phyloP scores from a whole-genome alignment of 2,113 vertebrate genomes.

The Sebastes fasciatus region DNA sequence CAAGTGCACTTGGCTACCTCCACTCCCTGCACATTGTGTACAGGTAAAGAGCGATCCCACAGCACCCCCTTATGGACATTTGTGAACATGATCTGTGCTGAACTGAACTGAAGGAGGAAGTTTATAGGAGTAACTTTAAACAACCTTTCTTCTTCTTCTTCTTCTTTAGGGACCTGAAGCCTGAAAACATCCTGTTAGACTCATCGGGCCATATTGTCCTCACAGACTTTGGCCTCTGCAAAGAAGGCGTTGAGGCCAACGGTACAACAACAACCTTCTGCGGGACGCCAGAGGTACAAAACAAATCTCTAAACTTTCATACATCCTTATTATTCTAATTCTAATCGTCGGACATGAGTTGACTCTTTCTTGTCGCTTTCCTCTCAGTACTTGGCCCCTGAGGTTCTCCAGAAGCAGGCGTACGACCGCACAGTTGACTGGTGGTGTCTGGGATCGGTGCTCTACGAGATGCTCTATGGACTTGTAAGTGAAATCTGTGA shows the following conservation, averaged over 20 bases:
- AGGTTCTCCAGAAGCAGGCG: conserved; percentile 88
- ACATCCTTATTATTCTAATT: background rate
- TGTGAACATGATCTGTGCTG: background rate
- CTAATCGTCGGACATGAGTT: fast-evolving
- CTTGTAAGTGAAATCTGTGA: conserved; percentile 75
- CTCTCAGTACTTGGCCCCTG: conserved; percentile 85
- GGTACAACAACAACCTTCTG: conserved; percentile 86
- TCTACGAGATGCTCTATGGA: conserved; percentile 90
- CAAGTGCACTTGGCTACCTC: conserved; percentile 87
- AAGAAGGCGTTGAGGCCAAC: conserved; percentile 83
- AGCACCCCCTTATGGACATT: conserved; percentile 64
- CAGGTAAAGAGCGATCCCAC: conserved; percentile 73
- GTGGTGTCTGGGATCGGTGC: conserved; percentile 88
- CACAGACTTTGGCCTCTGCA: conserved; percentile 88
- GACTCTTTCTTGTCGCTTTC: background rate
- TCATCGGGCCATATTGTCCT: conserved; percentile 87
- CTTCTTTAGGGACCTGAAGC: conserved; percentile 84
- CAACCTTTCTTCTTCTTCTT: background rate
- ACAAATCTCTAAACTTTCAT: background rate
- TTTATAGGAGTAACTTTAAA: background rate
- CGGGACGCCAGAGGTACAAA: conserved; percentile 85
- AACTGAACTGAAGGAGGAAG: background rate
- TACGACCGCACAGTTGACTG: conserved; percentile 89
- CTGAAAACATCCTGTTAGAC: conserved; percentile 88
- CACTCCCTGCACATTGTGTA: conserved; percentile 88